phyloP scores from a whole-genome alignment of 1,140 invertebrate genomes.

The Gonatopus flavifemur region DNA sequence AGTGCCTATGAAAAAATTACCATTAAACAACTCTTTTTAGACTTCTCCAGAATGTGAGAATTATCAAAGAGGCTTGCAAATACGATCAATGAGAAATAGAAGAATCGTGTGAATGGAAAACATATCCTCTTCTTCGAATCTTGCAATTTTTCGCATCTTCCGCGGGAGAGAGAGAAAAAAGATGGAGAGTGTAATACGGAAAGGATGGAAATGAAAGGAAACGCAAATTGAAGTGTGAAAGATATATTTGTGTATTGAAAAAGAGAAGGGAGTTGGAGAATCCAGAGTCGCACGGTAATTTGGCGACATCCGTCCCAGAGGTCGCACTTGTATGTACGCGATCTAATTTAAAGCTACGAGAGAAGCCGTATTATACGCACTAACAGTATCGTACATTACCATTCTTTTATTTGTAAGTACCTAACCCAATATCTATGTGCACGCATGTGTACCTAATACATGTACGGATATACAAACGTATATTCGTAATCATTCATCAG shows the following conservation, averaged over 20 bases:
- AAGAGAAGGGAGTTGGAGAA: constrained; percentile 33
- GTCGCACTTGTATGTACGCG: constrained; percentile 52
- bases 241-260: background rate
- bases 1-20: no score
- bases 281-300: constrained; percentile 56
- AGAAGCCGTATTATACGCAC: constrained; percentile 42
- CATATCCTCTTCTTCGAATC: no score
- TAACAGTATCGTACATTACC: constrained; percentile 15
- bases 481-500: constrained; percentile 30
- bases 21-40: background rate
- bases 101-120: background rate
- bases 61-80: background rate
- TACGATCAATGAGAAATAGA: background rate
- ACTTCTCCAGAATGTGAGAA: background rate
- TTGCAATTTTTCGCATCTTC: no score
- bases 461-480: no score
- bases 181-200: background rate
- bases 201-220: constrained; percentile 5
- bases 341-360: constrained; percentile 56
- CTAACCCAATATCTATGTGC: constrained; percentile 24
- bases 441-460: constrained; percentile 24
- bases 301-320: constrained; percentile 55
- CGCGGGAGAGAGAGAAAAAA: constrained; percentile 2
- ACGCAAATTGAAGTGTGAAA: background rate
- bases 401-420: constrained; percentile 44